A percentile compares a stretch with the other conserved stretches of the same genome.
Conservation (phyloP, 2,113 vertebrate species). For the Sigmodon hispidus region DNA sequence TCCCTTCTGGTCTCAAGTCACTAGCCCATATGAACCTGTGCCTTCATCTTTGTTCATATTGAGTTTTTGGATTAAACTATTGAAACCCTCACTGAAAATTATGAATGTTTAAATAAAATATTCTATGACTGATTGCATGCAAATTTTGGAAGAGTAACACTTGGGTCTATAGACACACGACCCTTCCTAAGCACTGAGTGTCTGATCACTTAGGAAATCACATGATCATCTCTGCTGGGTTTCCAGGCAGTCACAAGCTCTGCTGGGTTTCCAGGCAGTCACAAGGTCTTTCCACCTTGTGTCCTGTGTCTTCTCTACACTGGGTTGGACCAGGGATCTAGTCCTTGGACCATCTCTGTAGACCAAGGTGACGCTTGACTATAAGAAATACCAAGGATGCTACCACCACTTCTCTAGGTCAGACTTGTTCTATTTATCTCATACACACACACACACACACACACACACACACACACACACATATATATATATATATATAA, state of each 20-base stretch:
- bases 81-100: slow-evolving; percentile 4
- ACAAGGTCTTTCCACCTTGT: background rate
- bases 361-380: background rate
- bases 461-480: no score
- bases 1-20: no score
- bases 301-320: background rate
- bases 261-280: background rate
- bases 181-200: background rate
- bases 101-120: background rate
- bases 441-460: no score
- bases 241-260: background rate
- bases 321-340: background rate
- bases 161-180: background rate
- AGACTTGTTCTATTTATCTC: background rate
- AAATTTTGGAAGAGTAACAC: background rate
- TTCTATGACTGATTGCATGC: background rate
- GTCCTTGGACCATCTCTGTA: background rate
- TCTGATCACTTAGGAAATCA: background rate
- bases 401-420: background rate
- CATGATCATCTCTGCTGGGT: background rate
- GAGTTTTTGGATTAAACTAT: slow-evolving; percentile 9
- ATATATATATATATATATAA: no score
- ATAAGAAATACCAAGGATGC: background rate
- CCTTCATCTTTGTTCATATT: background rate
- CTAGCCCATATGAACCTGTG: no score